phyloP scores from a whole-genome alignment of 2,113 vertebrate genomes.

The Ptychochromis oligacanthus region DNA sequence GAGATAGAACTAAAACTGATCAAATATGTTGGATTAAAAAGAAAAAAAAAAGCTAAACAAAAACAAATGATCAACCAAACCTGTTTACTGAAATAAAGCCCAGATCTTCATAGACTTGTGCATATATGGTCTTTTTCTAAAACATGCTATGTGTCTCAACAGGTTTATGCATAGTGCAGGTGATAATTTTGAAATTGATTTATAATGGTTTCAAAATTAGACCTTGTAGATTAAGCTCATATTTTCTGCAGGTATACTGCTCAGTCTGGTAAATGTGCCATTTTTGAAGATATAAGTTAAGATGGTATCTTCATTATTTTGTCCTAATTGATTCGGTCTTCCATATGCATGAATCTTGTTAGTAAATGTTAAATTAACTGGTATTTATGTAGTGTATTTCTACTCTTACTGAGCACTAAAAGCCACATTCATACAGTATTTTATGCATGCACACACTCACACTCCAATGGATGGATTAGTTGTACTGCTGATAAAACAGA shows the following conservation, averaged over 20 bases:
- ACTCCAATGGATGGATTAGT: not conserved
- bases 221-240: not conserved
- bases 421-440: not conserved
- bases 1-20: conserved; percentile 70
- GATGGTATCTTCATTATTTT: not conserved
- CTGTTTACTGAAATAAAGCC: conserved; percentile 73
- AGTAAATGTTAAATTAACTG: not conserved
- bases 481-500: not conserved
- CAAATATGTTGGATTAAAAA: conserved; percentile 53
- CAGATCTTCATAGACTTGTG: conserved; percentile 47
- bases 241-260: not conserved
- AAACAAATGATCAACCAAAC: conserved; percentile 63
- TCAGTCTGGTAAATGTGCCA: not conserved
- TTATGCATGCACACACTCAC: not conserved
- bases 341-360: not conserved
- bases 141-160: not conserved
- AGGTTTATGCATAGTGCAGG: not conserved
- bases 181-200: not conserved
- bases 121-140: not conserved
- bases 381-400: not conserved
- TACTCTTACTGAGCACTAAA: not conserved
- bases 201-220: not conserved
- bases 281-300: not conserved
- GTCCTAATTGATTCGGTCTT: not conserved
- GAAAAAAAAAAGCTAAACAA: no score